phyloP scores from a whole-genome alignment of 2,113 vertebrate genomes.

The Trogon surrucura region DNA sequence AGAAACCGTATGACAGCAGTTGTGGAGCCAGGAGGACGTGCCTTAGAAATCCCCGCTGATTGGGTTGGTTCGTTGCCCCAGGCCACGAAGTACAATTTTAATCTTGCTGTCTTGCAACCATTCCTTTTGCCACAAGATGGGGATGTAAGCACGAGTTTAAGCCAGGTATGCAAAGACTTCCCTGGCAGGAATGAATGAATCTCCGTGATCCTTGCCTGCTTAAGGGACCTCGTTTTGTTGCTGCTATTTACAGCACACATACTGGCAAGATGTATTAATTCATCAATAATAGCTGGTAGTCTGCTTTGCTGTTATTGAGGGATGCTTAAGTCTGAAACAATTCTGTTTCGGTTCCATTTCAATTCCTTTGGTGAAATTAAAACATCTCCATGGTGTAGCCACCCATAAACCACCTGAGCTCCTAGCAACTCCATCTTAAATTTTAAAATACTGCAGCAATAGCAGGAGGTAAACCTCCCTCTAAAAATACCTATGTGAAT shows the following conservation, averaged over 20 bases:
- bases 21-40: not conserved
- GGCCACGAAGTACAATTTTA: fast-evolving
- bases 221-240: not conserved
- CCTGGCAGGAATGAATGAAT: fast-evolving
- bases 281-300: not conserved
- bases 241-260: not conserved
- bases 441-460: not conserved
- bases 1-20: not conserved
- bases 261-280: not conserved
- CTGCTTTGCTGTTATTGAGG: not conserved
- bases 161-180: not conserved
- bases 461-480: not conserved
- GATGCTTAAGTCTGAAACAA: not conserved
- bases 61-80: fast-evolving
- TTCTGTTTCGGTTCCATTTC: not conserved
- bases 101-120: not conserved
- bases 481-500: not conserved
- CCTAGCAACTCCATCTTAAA: not conserved
- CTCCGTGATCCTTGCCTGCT: not conserved
- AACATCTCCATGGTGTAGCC: not conserved
- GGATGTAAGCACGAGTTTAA: not conserved
- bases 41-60: not conserved
- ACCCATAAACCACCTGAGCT: not conserved
- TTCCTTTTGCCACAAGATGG: constrained; percentile 35
- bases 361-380: not conserved